Base-by-base conservation (phyloP, 1,140 invertebrate species). In the Agrilus planipennis region DNA sequence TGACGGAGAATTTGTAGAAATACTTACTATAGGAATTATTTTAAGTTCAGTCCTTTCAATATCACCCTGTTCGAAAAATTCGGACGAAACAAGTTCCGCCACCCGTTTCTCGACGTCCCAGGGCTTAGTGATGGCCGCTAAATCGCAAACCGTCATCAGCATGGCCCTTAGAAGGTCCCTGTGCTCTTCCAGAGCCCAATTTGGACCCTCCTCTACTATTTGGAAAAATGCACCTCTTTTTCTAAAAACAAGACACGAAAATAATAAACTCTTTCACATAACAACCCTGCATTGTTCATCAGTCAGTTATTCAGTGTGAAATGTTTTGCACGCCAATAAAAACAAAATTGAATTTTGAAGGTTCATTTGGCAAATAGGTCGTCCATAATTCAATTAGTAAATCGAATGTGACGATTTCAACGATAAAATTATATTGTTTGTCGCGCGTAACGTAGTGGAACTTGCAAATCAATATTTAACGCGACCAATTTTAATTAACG, bases 1-100 rank as follows among this genome's bases (percentile, higher is more conserved):
- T 43, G 17, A 25, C n/a, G n/a, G n/a, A n/a, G n/a, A 38, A 32
- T 7, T 41, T 43, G 15, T 19, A 17, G 19, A 16, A 21, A 16
- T 20, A 71, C 76, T 76, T 68, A 89, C 87, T 59, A 88, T 88
- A 14, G 88, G 89, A 42, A 82, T 83, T 36, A 90, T 77, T 39
- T 88, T 84, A 15, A 92, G 66, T 64, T 89, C 77, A 55, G 83
- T 73, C 50, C 85, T 75, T 67, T 92, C 89, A 49, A 91, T 79
- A 60, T 95, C 91, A 18, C 92, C 91, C 65, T 95, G 91, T 47
- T 93, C 79, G 67, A 95, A 96, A 70, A 97, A 96, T 66, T 96
- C 91, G 44, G 82, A 84, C 27, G 89, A 89, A 11, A 96, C 90
- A 31, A 95, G 68, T 52, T 91, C 87, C 2, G 91, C 91, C 3